These are phyloP conservation scores for Epirrhoe tristata DNA, from an alignment of 2,888 invertebrate species.

Conservation along the genomic window DNA sequence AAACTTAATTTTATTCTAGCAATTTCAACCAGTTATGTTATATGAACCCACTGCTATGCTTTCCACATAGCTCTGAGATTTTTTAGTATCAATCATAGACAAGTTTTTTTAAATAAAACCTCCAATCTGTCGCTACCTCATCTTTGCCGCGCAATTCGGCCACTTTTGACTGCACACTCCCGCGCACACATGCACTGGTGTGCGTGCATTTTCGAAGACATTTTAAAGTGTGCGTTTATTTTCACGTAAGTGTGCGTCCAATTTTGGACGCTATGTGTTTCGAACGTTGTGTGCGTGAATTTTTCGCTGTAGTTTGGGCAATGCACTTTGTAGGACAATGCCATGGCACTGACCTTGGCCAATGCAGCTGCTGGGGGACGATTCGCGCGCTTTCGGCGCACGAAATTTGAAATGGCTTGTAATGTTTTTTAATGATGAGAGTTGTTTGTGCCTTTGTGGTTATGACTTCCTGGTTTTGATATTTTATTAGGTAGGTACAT, in stretches of 20 bases:
- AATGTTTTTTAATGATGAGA: conserved; percentile 14
- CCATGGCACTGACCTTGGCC: conserved; percentile 80
- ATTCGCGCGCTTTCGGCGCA: conserved; percentile 38
- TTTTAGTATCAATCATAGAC: too few species aligned
- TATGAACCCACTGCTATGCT: too few species aligned
- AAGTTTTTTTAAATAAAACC: not conserved
- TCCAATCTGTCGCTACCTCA: conserved; percentile 25
- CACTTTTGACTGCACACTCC: conserved; percentile 67
- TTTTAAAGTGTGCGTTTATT: conserved; percentile 16
- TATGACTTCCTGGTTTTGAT: not conserved
- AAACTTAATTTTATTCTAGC: too few species aligned
- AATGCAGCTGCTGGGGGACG: conserved; percentile 74
- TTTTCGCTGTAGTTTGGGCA: conserved; percentile 69
- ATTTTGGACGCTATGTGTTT: conserved; percentile 6
- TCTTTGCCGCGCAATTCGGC: conserved; percentile 74
- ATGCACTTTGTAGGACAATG: conserved; percentile 77
- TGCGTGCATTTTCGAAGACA: conserved; percentile 37
- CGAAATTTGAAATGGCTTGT: conserved; percentile 39
- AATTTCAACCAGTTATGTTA: too few species aligned
- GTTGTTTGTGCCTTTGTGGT: conserved; percentile 16
- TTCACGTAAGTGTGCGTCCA: conserved; percentile 18
- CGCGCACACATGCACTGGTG: conserved; percentile 40
- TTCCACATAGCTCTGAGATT: too few species aligned
- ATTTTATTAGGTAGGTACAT: not conserved
- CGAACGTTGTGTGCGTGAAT: conserved; percentile 12